These are phyloP conservation scores for Laothoe populi DNA, from an alignment of 2,888 invertebrate species.

Conservation along the genomic window DNA sequence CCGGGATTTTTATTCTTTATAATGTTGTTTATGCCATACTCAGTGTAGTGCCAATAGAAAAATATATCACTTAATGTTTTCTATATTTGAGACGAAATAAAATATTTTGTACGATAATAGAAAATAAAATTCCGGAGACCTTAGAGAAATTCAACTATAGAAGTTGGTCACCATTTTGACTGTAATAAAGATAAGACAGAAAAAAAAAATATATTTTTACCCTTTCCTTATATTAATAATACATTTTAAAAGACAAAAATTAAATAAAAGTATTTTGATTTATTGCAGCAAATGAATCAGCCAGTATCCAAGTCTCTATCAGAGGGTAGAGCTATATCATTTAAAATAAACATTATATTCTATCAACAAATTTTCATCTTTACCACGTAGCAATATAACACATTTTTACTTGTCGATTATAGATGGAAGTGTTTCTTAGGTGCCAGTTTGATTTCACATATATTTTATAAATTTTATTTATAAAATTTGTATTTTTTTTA, in stretches of 20 bases:
- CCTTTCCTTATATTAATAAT: too few relatives aligned
- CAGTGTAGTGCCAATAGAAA: not conserved
- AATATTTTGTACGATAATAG: too few relatives aligned
- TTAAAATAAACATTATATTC: slow-evolving; percentile 36
- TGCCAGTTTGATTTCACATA: too few relatives aligned
- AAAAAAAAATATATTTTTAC: not conserved
- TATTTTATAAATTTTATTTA: not conserved
- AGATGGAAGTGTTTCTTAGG: not conserved
- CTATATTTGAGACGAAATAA: too few relatives aligned
- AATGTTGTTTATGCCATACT: not conserved
- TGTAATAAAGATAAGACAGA: not conserved
- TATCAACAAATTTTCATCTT: not conserved
- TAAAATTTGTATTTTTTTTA: not conserved
- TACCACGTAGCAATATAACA: not conserved
- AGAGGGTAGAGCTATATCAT: slow-evolving; percentile 34
- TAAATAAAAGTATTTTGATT: not conserved
- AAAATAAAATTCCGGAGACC: too few relatives aligned
- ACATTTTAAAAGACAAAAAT: slow-evolving; percentile 8
- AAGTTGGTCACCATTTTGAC: not conserved
- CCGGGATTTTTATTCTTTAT: not conserved
- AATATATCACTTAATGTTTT: not conserved
- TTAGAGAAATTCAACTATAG: not conserved
- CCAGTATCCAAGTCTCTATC: slow-evolving; percentile 36
- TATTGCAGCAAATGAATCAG: slow-evolving; percentile 33
- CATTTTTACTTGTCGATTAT: not conserved